phyloP scores from a whole-genome alignment of 2,797 vertebrate genomes.

The Notolabrus celidotus region DNA sequence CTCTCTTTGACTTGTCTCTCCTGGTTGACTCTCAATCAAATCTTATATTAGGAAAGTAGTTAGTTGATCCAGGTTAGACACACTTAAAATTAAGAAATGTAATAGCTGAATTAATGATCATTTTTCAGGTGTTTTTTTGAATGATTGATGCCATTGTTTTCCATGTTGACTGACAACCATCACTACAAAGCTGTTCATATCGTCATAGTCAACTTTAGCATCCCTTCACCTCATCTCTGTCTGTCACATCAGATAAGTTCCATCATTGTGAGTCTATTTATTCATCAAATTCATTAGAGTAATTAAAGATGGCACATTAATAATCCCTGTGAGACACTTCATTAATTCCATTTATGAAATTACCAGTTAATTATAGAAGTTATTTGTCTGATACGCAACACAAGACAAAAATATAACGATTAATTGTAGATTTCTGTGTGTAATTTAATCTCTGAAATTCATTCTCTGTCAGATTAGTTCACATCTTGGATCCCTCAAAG shows the following conservation, averaged over 20 bases:
- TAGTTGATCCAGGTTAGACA: background rate
- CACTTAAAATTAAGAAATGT: no score
- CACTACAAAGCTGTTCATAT: slow-evolving; percentile 9
- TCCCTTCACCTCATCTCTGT: slow-evolving; percentile 25
- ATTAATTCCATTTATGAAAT: slow-evolving; percentile 42
- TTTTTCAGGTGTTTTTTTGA: slow-evolving; percentile 15
- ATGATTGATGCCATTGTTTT: background rate
- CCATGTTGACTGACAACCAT: background rate
- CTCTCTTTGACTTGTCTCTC: background rate
- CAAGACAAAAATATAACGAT: slow-evolving; percentile 29
- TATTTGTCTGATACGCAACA: slow-evolving; percentile 48
- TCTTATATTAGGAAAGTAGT: background rate
- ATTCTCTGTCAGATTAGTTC: slow-evolving; percentile 29
- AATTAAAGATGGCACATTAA: slow-evolving; percentile 62
- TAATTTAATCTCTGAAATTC: slow-evolving; percentile 45
- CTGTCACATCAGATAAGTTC: slow-evolving; percentile 11
- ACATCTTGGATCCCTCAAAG: slow-evolving; percentile 9
- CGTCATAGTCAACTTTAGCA: slow-evolving; percentile 15
- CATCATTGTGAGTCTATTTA: slow-evolving; percentile 36
- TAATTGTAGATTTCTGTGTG: slow-evolving; percentile 24
- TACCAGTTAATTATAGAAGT: slow-evolving; percentile 30
- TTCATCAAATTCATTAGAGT: slow-evolving; percentile 56
- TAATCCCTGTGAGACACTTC: slow-evolving; percentile 46
- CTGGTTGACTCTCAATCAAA: background rate
- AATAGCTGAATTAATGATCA: background rate